These are phyloP conservation scores for Bungarus multicinctus DNA, from an alignment of 2,113 vertebrate genomes.

Conservation along the genomic window DNA sequence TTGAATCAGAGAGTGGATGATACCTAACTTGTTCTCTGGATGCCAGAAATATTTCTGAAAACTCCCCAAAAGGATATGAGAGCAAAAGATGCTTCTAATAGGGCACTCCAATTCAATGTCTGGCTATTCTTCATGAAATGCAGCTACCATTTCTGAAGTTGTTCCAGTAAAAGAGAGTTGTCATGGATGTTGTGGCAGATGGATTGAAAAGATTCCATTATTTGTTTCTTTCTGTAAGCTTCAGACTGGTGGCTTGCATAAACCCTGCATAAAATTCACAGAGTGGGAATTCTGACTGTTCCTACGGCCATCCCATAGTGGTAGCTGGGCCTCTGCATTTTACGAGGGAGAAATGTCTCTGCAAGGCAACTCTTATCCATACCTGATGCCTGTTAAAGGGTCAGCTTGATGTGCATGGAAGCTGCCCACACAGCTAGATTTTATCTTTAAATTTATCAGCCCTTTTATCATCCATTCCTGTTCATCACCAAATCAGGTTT, in stretches of 20 bases:
- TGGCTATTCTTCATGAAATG: neutral
- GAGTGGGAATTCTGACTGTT: no score
- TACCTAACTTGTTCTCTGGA: neutral
- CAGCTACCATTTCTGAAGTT: neutral
- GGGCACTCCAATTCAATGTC: neutral
- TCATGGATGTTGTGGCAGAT: no score
- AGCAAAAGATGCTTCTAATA: neutral
- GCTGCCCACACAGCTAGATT: neutral
- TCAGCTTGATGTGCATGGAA: neutral
- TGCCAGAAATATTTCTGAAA: neutral
- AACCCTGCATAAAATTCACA: neutral
- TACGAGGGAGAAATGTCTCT: no score
- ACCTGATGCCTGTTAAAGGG: neutral
- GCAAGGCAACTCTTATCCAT: neutral
- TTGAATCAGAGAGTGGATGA: neutral
- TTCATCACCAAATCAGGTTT: conserved; percentile 32
- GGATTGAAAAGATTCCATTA: neutral
- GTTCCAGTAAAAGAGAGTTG: neutral
- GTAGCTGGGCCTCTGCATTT: neutral
- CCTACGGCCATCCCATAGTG: neutral
- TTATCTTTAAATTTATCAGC: neutral
- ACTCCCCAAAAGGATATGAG: neutral
- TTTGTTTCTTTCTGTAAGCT: neutral
- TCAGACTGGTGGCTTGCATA: neutral
- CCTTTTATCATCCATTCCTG: neutral